phyloP scores from a whole-genome alignment of 2,888 invertebrate species.

The Noctua pronuba region DNA sequence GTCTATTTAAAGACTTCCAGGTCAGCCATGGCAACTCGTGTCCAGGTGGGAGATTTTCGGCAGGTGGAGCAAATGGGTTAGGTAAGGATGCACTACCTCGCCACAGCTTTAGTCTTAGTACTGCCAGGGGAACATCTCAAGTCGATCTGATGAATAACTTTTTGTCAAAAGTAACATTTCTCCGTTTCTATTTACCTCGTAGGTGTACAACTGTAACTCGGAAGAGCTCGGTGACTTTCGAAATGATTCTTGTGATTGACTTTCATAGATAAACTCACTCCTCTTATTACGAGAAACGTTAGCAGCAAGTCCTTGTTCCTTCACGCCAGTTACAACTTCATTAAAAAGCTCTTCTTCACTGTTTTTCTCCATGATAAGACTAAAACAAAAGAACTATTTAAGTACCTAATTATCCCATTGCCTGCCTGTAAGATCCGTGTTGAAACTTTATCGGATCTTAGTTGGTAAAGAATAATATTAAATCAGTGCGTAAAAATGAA shows the following conservation, averaged over 20 bases:
- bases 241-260: constrained; percentile 24
- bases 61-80: too few relatives aligned
- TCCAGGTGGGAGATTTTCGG: too few relatives aligned
- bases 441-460: constrained; percentile 8
- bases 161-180: constrained; percentile 16
- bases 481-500: too few relatives aligned
- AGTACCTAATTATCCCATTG: not conserved
- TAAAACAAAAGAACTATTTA: constrained; percentile 10
- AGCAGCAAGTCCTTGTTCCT: constrained; percentile 20
- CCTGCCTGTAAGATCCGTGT: not conserved
- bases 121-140: constrained; percentile 12
- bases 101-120: not conserved
- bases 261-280: constrained; percentile 18
- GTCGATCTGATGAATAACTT: not conserved
- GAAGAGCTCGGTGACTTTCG: constrained; percentile 16
- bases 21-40: too few relatives aligned
- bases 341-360: constrained; percentile 27
- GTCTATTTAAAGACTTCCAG: too few relatives aligned
- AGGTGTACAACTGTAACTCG: constrained; percentile 15
- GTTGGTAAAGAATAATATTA: not conserved
- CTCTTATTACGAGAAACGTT: constrained; percentile 21
- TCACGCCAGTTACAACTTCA: constrained; percentile 9
- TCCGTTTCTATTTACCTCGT: constrained; percentile 17
- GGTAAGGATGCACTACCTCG: too few relatives aligned
- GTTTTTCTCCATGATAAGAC: constrained; percentile 21